Percentiles rank a stretch among this genome's conserved stretches.
Conservation (phyloP, 2,888 invertebrate genomes). For the Synanthedon formicaeformis region DNA sequence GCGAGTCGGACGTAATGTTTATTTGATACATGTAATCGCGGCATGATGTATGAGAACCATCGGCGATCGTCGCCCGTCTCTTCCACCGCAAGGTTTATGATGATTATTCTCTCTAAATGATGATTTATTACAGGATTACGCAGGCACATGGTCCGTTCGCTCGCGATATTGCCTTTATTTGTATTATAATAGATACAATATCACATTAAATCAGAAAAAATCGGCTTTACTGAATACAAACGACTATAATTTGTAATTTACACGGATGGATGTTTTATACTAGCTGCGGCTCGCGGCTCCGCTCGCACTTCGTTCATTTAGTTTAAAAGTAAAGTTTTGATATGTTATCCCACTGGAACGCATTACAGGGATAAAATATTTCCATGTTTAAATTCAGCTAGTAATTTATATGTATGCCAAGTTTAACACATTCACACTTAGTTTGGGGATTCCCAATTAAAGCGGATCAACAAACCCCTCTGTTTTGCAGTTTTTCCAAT, state of each 20-base stretch:
- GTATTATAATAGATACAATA: conserved; percentile 39
- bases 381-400: no score
- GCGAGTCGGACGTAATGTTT: conserved; percentile 53
- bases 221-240: conserved; percentile 40
- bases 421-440: no score
- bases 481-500: no score
- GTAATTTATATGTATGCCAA: no score
- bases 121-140: conserved; percentile 67
- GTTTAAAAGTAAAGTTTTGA: no score
- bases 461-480: no score
- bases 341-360: no score
- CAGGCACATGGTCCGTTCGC: conserved; percentile 53
- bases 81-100: conserved; percentile 46
- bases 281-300: no score
- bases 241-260: conserved; percentile 8
- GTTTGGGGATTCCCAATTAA: no score
- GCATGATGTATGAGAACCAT: conserved; percentile 57
- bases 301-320: no score
- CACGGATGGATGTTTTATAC: no score
- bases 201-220: conserved; percentile 44
- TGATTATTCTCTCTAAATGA: conserved; percentile 66
- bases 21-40: conserved; percentile 66
- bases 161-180: conserved; percentile 60
- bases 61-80: conserved; percentile 13
- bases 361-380: no score